Evolutionary conservation across 1,140 invertebrate genomes (phyloP).

Genomic region (Gerris buenoi): DNA sequence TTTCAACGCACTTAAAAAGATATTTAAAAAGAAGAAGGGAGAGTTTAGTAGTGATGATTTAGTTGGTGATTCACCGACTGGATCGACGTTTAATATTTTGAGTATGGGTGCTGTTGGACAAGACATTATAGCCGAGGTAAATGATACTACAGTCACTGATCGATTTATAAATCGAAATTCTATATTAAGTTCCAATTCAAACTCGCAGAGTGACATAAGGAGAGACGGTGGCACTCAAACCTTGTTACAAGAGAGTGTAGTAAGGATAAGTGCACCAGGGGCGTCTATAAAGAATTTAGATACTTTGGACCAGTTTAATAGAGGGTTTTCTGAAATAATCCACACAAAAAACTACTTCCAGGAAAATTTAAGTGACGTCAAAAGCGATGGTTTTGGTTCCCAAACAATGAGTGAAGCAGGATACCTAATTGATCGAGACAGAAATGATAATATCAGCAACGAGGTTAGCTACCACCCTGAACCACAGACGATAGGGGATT

Average conservation of each 20-base stretch:
- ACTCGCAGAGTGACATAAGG: not conserved
- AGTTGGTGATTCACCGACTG: not conserved
- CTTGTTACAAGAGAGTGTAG: not conserved
- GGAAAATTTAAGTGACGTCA: not conserved
- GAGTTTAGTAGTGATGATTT: too few relatives aligned
- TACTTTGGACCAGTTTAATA: not conserved
- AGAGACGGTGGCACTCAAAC: not conserved
- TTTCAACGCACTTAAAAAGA: not conserved
- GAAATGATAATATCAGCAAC: not conserved
- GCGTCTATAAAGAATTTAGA: not conserved
- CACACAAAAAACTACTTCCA: not conserved
- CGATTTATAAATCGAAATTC: too few relatives aligned
- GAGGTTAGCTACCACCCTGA: not conserved
- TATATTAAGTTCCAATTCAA: not conserved
- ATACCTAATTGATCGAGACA: not conserved
- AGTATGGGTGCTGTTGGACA: not conserved
- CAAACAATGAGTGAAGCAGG: not conserved
- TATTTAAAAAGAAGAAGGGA: not conserved
- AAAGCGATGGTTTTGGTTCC: not conserved
- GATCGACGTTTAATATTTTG: not conserved
- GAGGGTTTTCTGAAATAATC: not conserved
- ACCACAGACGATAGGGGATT: not conserved
- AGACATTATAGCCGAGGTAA: not conserved
- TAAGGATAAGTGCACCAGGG: not conserved
- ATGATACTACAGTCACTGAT: too few relatives aligned